A percentile compares a stretch with the other conserved stretches of the same genome.
Conservation (phyloP, 2,113 vertebrate genomes). For the Natator depressus region DNA sequence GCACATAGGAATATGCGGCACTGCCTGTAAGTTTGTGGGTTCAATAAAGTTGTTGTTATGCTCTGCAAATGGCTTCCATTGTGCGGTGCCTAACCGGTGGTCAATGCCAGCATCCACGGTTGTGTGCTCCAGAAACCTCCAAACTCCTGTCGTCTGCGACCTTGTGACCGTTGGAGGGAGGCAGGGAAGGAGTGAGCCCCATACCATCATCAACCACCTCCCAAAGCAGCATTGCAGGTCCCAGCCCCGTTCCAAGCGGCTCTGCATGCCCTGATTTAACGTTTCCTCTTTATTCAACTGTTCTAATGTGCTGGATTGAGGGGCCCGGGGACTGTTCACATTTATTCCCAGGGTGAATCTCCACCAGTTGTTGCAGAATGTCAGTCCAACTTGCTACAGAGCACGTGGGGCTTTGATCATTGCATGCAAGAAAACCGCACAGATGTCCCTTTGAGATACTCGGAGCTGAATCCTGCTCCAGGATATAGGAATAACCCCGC, state of each 20-base stretch:
- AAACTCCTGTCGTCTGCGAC: background rate
- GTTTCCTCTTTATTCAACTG: background rate
- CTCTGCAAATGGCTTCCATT: background rate
- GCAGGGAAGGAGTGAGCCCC: background rate
- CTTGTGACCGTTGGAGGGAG: background rate
- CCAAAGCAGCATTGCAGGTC: background rate
- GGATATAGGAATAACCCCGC: background rate
- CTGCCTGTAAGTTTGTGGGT: background rate
- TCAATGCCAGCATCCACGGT: background rate
- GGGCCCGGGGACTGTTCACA: background rate
- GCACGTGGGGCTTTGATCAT: background rate
- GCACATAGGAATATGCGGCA: accelerated
- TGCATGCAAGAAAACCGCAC: background rate
- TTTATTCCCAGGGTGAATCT: background rate
- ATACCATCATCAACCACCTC: background rate
- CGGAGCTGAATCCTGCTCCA: background rate
- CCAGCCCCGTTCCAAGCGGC: background rate
- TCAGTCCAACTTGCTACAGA: background rate
- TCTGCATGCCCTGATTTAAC: background rate
- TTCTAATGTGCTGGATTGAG: background rate
- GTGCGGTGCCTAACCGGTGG: background rate
- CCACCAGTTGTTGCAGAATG: background rate
- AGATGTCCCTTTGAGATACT: background rate
- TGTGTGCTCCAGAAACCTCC: background rate
- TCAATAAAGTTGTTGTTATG: background rate